These are phyloP conservation scores for Oedothorax gibbosus DNA, from an alignment of 1,140 invertebrate species.

Conservation along the genomic window DNA sequence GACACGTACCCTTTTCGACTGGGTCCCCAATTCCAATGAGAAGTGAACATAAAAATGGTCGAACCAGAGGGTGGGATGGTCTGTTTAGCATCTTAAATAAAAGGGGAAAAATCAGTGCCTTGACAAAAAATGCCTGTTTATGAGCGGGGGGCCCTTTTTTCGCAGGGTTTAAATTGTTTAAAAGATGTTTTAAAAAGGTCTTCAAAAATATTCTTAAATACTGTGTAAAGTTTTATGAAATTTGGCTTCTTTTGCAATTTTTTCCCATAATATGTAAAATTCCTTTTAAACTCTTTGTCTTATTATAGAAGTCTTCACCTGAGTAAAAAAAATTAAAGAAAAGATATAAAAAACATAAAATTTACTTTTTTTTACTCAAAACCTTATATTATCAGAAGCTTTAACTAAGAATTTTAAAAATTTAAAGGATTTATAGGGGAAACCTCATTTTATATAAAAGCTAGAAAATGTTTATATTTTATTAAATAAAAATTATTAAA, in stretches of 20 bases:
- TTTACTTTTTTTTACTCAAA: too few relatives aligned
- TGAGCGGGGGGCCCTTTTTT: too few relatives aligned
- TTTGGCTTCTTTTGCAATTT: slow-evolving; percentile 81
- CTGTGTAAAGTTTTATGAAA: slow-evolving; percentile 80
- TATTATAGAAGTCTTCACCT: slow-evolving; percentile 74
- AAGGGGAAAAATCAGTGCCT: too few relatives aligned
- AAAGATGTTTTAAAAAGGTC: not conserved
- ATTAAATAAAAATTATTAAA: too few relatives aligned
- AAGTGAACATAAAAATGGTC: too few relatives aligned
- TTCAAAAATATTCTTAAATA: slow-evolving; percentile 63
- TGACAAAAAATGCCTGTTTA: too few relatives aligned
- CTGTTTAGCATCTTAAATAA: too few relatives aligned
- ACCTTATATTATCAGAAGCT: too few relatives aligned
- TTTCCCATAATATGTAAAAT: slow-evolving; percentile 81
- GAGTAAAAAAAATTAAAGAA: not conserved
- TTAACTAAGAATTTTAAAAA: not conserved
- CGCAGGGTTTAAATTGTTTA: not conserved
- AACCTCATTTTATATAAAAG: not conserved
- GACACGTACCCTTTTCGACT: too few relatives aligned
- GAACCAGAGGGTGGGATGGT: too few relatives aligned
- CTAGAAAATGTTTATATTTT: not conserved
- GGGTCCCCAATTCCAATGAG: too few relatives aligned
- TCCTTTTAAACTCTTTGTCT: slow-evolving; percentile 79
- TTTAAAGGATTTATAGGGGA: not conserved
- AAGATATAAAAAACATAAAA: not conserved